Conservation (phyloP, 2,797 vertebrate species). For the Chiroxiphia lanceolata region DNA sequence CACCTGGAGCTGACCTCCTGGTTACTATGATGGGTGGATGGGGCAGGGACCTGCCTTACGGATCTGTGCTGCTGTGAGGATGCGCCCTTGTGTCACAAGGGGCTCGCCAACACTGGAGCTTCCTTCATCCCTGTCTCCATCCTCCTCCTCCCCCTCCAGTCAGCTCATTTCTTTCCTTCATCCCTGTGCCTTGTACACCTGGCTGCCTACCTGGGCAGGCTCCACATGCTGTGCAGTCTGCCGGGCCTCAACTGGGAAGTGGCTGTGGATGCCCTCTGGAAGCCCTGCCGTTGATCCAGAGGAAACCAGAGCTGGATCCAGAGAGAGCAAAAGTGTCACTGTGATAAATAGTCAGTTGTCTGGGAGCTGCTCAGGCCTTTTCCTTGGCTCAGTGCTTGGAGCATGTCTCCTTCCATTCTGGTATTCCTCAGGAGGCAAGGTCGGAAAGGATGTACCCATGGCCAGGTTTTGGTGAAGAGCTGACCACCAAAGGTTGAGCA, state of each 20-base stretch:
- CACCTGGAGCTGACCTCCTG: conserved; percentile 17
- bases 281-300: neutral
- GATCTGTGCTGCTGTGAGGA: conserved; percentile 13
- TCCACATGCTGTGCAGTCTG: neutral
- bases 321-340: neutral
- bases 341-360: neutral
- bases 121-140: neutral
- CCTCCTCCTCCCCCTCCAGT: conserved; percentile 16
- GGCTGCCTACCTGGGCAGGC: neutral
- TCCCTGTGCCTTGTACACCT: conserved; percentile 9
- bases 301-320: neutral
- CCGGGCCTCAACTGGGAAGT: neutral
- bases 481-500: neutral
- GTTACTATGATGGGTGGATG: conserved; percentile 29
- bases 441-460: neutral
- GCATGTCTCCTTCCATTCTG: neutral
- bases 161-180: neutral
- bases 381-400: neutral
- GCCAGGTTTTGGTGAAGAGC: neutral
- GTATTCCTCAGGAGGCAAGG: neutral
- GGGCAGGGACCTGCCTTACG: neutral
- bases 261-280: neutral
- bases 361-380: neutral
- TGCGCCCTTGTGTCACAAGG: neutral
- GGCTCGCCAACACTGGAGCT: conserved; percentile 37